Base-by-base conservation (phyloP, 2,113 vertebrate species). In the Dasyornis broadbenti region DNA sequence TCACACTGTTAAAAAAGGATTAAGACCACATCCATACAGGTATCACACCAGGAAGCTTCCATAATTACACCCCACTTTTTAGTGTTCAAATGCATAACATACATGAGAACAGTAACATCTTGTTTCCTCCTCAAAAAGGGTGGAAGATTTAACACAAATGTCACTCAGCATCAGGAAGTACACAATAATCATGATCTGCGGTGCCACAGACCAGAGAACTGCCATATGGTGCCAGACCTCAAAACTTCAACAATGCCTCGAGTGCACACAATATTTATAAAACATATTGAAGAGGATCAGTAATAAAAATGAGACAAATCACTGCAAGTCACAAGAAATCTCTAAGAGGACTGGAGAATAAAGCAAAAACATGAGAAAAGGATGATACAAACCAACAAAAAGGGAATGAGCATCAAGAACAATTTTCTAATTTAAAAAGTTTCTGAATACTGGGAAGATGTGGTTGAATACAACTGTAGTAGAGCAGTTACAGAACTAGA, bases 161-260 rank as follows among this genome's bases (percentile, higher is more conserved):
- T 28, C 60, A 78, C 11, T 56, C 50, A 45, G 18, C 15, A 60
- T 3, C 33, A 85, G 22, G 16, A 83, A 94, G 26, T 11, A 17
- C 9, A 89, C n/a, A 44, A 14, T 15, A 72, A 64, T 56, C 47
- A 53, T 0, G 0, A 73, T 70, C 8, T 30, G 40, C 1, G 0
- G 24, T 13, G 28, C 37, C 69, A 27, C 24, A 37, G 35, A 35
- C 50, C 28, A 23, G 53, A 64, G 24, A 65, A 31, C 9, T 69
- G 63, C 24, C 44, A 60, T 5, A 26, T 13, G n/a, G 65, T 84
- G 35, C 42, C 56, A 70, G 31, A 70, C 26, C 22, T 72, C 60
- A 79, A 33, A 81, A 60, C 1, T 64, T 17, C 75, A 80, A 15
- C 18, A 61, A 39, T 1, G 6, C 28, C 75, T 50, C 35, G 18